Percentiles rank a stretch among this genome's conserved stretches.
Evolutionary conservation across 2,888 invertebrate species (phyloP).

Genomic region (Meliscaeva auricollis): DNA sequence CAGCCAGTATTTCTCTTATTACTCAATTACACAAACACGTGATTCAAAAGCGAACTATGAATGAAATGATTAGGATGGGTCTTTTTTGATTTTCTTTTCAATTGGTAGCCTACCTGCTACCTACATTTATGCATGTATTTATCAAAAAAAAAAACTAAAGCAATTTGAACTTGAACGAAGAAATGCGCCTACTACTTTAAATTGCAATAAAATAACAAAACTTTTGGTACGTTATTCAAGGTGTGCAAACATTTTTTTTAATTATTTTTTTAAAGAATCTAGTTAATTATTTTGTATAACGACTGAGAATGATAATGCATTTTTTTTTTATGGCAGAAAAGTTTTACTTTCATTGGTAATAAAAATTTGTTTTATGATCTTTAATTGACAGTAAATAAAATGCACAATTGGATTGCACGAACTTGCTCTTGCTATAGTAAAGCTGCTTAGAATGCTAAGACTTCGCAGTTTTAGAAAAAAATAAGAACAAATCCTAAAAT

Average conservation of each 20-base stretch:
- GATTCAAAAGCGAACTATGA: constrained; percentile 32
- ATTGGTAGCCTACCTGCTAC: neutral
- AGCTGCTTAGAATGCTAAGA: no score
- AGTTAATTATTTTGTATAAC: no score
- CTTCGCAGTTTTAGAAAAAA: no score
- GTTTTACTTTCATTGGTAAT: no score
- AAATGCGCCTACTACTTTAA: neutral
- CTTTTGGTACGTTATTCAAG: neutral
- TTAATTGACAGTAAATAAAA: no score
- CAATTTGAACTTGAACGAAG: neutral
- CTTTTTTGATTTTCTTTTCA: constrained; percentile 9
- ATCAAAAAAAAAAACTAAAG: neutral
- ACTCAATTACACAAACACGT: constrained; percentile 60
- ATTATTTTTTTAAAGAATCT: no score
- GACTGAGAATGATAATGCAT: no score
- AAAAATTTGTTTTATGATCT: no score
- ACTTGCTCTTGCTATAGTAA: no score
- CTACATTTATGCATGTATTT: neutral
- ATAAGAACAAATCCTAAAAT: no score
- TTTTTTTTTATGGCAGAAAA: no score
- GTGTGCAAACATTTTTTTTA: neutral
- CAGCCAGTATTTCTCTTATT: constrained; percentile 8
- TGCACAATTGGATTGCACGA: no score
- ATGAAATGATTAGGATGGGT: constrained; percentile 1
- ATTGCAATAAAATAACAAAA: neutral